Evolutionary conservation across 2,113 vertebrate species (phyloP).

Genomic region (Dicerorhinus sumatrensis): DNA sequence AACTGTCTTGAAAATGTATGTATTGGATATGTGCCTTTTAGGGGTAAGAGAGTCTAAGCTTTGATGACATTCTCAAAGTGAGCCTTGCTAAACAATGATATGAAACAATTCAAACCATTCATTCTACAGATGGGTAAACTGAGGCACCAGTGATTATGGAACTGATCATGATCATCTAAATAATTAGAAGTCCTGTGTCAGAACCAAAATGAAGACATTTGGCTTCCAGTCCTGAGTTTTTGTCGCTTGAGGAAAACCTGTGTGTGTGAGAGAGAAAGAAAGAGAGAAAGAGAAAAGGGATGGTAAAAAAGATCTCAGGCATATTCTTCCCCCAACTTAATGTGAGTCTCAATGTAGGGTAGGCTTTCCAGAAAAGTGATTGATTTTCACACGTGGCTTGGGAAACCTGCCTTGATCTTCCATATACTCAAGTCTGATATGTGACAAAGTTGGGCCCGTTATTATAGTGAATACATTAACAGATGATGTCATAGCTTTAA

Average conservation of each 20-base stretch:
- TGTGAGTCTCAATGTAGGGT: background rate
- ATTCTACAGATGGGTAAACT: background rate
- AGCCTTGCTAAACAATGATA: background rate
- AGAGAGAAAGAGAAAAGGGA: background rate
- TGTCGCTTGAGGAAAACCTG: background rate
- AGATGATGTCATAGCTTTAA: conserved; percentile 62
- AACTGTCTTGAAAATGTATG: background rate
- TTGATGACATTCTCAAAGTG: background rate
- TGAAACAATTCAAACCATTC: background rate
- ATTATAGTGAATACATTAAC: conserved; percentile 11
- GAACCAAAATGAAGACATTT: background rate
- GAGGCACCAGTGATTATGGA: background rate
- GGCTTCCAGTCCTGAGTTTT: background rate
- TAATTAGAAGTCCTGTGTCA: background rate
- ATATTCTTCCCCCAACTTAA: background rate
- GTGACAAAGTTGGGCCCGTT: background rate
- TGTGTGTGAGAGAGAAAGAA: background rate
- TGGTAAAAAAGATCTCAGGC: background rate
- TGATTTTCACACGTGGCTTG: conserved; percentile 16
- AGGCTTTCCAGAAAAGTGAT: background rate
- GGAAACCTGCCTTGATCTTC: background rate
- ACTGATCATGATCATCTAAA: background rate
- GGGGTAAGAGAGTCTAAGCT: background rate
- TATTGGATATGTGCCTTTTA: background rate
- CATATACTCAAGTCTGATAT: background rate